A percentile compares a stretch with the other conserved stretches of the same genome.
These are phyloP conservation scores for Psittacula derbiana DNA, from an alignment of 2,797 vertebrate species.

Conservation along the genomic window DNA sequence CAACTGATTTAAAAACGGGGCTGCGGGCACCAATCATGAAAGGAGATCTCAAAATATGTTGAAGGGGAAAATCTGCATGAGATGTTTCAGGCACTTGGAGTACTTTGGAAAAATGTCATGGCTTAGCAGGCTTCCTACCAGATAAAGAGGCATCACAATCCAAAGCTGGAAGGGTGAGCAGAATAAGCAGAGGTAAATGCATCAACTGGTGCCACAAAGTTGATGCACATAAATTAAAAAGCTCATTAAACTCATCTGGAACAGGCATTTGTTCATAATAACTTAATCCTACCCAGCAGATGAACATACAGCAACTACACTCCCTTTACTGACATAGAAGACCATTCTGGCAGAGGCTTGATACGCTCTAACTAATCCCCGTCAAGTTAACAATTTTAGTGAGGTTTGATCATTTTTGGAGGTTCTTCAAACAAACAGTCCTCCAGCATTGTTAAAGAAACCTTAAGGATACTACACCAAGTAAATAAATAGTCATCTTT, in stretches of 20 bases:
- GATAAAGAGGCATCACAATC: background rate
- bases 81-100: background rate
- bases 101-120: background rate
- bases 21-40: background rate
- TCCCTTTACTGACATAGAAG: background rate
- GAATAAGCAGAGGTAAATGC: background rate
- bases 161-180: background rate
- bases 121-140: background rate
- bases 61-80: background rate
- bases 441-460: background rate
- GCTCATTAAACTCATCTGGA: conserved; percentile 3
- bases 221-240: background rate
- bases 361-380: background rate
- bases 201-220: background rate
- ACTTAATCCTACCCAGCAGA: background rate
- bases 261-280: background rate
- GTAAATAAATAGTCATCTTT: background rate
- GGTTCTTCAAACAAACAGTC: background rate
- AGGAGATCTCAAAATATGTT: background rate
- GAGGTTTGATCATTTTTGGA: background rate
- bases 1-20: background rate
- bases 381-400: background rate
- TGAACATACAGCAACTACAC: background rate
- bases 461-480: background rate
- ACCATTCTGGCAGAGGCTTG: background rate